A percentile compares a stretch with the other conserved stretches of the same genome.
These are phyloP conservation scores for Sinohyriopsis cumingii DNA, from an alignment of 2,888 invertebrate species.

Conservation along the genomic window DNA sequence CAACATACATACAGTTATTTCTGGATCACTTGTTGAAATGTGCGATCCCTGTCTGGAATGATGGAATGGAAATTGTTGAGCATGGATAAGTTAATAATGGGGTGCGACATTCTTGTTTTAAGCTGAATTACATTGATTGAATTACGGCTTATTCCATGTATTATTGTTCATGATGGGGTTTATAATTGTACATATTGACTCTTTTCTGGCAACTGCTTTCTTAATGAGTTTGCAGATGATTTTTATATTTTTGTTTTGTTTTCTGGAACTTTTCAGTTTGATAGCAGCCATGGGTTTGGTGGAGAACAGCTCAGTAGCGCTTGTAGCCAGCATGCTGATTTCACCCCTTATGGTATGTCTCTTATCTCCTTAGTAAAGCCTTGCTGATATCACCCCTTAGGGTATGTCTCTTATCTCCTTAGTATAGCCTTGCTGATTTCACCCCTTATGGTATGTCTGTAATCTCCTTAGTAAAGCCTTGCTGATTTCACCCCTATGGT, in stretches of 20 bases:
- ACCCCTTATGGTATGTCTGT: slow-evolving; percentile 80
- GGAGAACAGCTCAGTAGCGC: slow-evolving; percentile 82
- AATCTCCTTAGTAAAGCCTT: slow-evolving; percentile 58
- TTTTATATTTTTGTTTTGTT: too few relatives aligned
- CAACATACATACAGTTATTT: too few relatives aligned
- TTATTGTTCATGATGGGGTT: neutral
- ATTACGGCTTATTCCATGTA: too few relatives aligned
- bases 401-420: slow-evolving; percentile 72
- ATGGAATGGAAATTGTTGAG: too few relatives aligned
- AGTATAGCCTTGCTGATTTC: slow-evolving; percentile 79
- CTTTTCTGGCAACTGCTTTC: slow-evolving; percentile 13
- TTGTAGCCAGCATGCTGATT: slow-evolving; percentile 87
- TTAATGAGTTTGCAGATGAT: too few relatives aligned
- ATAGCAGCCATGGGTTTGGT: slow-evolving; percentile 83
- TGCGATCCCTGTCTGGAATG: too few relatives aligned
- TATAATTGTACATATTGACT: neutral
- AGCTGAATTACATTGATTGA: too few relatives aligned
- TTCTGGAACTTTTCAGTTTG: slow-evolving; percentile 75
- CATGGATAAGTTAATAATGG: too few relatives aligned
- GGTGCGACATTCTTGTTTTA: too few relatives aligned
- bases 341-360: slow-evolving; percentile 82
- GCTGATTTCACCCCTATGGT: slow-evolving; percentile 87
- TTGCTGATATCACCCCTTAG: slow-evolving; percentile 86
- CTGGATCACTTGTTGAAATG: too few relatives aligned
- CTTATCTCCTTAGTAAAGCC: too few relatives aligned